Conservation (phyloP, 2,113 vertebrate genomes). For the Eulemur macaco region DNA sequence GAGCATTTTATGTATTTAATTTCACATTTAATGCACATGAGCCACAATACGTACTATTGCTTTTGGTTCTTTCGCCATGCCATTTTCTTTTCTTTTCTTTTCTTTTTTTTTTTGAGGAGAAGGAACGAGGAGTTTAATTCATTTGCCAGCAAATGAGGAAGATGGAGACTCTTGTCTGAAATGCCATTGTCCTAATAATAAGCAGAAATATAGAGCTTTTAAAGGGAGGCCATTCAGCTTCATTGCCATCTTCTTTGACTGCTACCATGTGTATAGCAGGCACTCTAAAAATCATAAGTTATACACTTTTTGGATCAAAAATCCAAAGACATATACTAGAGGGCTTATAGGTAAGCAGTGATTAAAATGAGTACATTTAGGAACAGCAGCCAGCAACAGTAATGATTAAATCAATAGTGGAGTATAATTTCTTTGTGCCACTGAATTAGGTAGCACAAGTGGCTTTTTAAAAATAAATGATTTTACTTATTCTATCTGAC, state of each 20-base stretch:
- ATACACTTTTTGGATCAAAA: neutral
- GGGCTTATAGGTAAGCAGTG: neutral
- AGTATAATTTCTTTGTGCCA: neutral
- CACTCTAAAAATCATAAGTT: neutral
- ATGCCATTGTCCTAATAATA: too few relatives aligned
- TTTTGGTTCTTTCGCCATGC: constrained; percentile 18
- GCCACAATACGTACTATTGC: neutral
- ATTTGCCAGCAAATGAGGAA: too few relatives aligned
- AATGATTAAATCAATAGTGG: neutral
- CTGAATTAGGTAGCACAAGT: neutral
- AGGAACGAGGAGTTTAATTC: too few relatives aligned
- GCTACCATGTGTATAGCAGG: neutral
- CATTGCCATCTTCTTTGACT: constrained; percentile 18
- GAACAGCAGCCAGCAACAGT: neutral
- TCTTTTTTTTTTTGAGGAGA: too few relatives aligned
- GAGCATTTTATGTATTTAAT: neutral
- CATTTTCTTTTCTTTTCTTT: too few relatives aligned
- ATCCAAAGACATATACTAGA: neutral
- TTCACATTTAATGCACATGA: neutral
- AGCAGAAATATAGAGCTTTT: too few relatives aligned
- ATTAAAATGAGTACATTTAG: neutral
- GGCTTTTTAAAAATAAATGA: neutral
- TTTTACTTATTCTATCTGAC: constrained; percentile 9
- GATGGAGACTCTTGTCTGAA: too few relatives aligned
- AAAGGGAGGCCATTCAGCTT: too few relatives aligned